A percentile compares a stretch with the other conserved stretches of the same genome.
Conservation (phyloP, 2,797 vertebrate genomes). For the Parauchenoglanis punctatus region DNA sequence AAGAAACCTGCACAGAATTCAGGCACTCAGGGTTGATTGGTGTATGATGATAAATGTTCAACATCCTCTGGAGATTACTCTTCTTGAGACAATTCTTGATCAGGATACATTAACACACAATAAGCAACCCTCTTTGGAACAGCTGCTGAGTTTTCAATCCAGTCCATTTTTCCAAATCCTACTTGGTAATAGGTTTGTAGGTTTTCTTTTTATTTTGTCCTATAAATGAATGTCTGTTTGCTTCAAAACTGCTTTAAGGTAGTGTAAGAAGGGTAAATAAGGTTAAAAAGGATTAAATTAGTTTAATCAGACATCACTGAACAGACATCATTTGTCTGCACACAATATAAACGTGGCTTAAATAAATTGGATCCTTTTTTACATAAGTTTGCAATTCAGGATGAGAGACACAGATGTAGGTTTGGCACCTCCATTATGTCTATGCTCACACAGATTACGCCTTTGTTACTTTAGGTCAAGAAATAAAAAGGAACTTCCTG, state of each 20-base stretch:
- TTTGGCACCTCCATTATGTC: slow-evolving; percentile 13
- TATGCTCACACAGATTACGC: slow-evolving; percentile 23
- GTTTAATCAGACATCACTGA: not conserved
- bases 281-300: not conserved
- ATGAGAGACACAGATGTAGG: slow-evolving; percentile 4
- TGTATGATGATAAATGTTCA: slow-evolving; percentile 13
- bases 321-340: slow-evolving; percentile 24
- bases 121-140: not conserved
- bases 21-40: not conserved
- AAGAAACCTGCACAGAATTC: slow-evolving; percentile 2
- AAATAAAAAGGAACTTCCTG: slow-evolving; percentile 54
- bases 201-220: not conserved
- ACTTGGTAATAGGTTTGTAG: not conserved
- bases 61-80: slow-evolving; percentile 5
- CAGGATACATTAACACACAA: slow-evolving; percentile 10
- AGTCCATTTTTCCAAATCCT: not conserved
- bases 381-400: not conserved
- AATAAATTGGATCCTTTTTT: slow-evolving; percentile 8
- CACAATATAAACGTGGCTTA: not conserved
- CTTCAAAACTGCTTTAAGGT: not conserved
- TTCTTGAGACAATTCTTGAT: not conserved
- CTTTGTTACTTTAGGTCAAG: slow-evolving; percentile 50
- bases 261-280: not conserved
- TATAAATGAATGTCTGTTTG: slow-evolving; percentile 1
- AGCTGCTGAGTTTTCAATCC: not conserved